Base-by-base conservation (phyloP, 2,888 invertebrate species). In the Chesias legatella region DNA sequence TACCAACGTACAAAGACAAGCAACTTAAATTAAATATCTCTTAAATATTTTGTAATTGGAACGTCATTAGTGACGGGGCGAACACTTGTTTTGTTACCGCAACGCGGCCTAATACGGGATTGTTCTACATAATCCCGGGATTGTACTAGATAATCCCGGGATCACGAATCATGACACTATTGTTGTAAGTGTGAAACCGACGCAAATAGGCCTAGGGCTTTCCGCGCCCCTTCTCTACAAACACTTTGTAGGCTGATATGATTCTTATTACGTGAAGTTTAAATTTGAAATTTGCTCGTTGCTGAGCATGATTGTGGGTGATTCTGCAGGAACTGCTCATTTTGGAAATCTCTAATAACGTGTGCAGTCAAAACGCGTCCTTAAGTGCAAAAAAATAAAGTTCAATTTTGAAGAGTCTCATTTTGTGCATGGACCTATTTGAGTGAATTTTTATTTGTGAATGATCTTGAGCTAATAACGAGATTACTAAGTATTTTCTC, bases 181-280 rank as follows among this genome's bases (percentile, higher is more conserved):
- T 88, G 88, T 88, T 86, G 85, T 83, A 86, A 86, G 88, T 88
- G 88, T 85, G 88, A 88, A 88, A 85, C 85, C 85, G 86, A 85
- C 86, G 77, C 83, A 88, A 88, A 88, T 83, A 85, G 83, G 86
- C 84, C 83, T 62, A 64, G 55, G 61, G 70, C 64, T 67, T 56
- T 69, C 52, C 51, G 53, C 52, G 52, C 46, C 56, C 67, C 67
- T 51, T 48, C 45, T 33, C 35, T 44, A 43, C 6, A 8, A n/a
- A n/a, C n/a, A 7, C 20, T 13, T 8, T 1, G 11, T 1, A 58
- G 41, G n/a, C 7, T 1, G 70, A 56, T 55, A 56, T 59, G 5
- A 42, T 34, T 37, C 45, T 34, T 68, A 57, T 20, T 0, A 0
- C 0, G 0, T 0, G 0, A 0, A 0, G 0, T 0, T 1, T 57